Conservation (phyloP, 2,113 vertebrate genomes). For the Micronycteris hirsuta region DNA sequence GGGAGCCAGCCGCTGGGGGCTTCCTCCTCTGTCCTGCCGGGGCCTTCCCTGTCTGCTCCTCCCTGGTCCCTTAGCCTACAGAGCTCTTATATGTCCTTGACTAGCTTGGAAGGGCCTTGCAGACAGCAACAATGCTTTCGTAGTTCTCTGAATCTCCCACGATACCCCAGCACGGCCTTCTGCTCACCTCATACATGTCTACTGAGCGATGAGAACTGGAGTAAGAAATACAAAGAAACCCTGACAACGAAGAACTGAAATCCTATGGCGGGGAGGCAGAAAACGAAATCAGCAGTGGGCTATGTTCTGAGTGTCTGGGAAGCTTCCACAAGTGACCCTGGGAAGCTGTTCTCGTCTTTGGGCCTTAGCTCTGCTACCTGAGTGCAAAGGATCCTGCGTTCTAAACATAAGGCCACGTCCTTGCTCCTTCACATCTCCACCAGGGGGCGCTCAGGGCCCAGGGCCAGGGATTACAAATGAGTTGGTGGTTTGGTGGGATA, state of each 20-base stretch:
- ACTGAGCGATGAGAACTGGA: background rate
- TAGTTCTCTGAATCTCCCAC: background rate
- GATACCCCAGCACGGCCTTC: background rate
- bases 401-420: background rate
- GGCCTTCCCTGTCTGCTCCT: background rate
- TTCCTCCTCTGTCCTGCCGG: background rate
- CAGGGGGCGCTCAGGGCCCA: background rate
- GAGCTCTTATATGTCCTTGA: background rate
- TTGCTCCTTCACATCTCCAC: background rate
- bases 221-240: background rate
- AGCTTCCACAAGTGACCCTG: background rate
- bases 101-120: background rate
- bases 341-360: background rate
- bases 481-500: background rate
- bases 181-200: background rate
- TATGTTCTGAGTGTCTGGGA: background rate
- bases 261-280: background rate
- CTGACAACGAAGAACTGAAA: background rate
- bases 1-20: background rate
- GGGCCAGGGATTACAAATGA: background rate
- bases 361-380: background rate
- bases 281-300: background rate
- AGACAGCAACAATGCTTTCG: accelerated
- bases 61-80: accelerated
- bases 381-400: background rate